phyloP scores from a whole-genome alignment of 2,888 invertebrate genomes.

The Mesorhabditis spiculigera region DNA sequence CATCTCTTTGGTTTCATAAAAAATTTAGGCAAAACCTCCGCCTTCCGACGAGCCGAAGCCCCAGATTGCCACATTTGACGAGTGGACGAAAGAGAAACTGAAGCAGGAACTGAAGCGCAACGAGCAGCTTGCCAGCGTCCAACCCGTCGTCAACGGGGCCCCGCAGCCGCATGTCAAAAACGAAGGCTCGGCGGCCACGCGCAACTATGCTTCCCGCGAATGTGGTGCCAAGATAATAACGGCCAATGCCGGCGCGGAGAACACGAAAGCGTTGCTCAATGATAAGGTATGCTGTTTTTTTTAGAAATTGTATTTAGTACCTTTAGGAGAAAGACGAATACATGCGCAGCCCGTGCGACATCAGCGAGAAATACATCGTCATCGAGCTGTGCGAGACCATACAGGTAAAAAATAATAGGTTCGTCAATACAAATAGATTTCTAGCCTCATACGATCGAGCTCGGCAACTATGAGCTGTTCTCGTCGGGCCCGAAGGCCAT shows the following conservation, averaged over 20 bases:
- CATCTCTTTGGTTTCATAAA: too few species aligned
- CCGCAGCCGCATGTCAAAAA: slow-evolving; percentile 10
- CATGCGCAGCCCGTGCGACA: slow-evolving; percentile 89
- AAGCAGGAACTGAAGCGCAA: slow-evolving; percentile 15
- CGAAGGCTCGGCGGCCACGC: slow-evolving; percentile 17
- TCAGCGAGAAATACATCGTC: slow-evolving; percentile 69
- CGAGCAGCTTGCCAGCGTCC: slow-evolving; percentile 8
- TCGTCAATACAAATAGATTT: slow-evolving; percentile 12
- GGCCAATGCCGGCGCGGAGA: slow-evolving; percentile 85
- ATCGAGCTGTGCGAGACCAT: slow-evolving; percentile 97
- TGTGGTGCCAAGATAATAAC: slow-evolving; percentile 95
- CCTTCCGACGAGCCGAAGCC: slow-evolving; percentile 13
- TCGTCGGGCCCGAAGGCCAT: slow-evolving; percentile 92
- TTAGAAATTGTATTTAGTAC: neutral
- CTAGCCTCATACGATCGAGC: slow-evolving; percentile 79
- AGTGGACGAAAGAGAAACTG: slow-evolving; percentile 27
- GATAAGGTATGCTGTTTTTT: slow-evolving; percentile 61
- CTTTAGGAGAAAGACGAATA: slow-evolving; percentile 75
- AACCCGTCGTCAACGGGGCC: slow-evolving; percentile 12
- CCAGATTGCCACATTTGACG: slow-evolving; percentile 25
- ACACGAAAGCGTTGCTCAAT: slow-evolving; percentile 75
- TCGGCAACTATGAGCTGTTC: slow-evolving; percentile 95
- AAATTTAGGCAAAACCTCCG: too few species aligned
- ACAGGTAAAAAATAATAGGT: slow-evolving; percentile 64
- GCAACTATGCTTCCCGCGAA: slow-evolving; percentile 76